Base-by-base conservation (phyloP, 2,113 vertebrate species). In the Etia nguti region DNA sequence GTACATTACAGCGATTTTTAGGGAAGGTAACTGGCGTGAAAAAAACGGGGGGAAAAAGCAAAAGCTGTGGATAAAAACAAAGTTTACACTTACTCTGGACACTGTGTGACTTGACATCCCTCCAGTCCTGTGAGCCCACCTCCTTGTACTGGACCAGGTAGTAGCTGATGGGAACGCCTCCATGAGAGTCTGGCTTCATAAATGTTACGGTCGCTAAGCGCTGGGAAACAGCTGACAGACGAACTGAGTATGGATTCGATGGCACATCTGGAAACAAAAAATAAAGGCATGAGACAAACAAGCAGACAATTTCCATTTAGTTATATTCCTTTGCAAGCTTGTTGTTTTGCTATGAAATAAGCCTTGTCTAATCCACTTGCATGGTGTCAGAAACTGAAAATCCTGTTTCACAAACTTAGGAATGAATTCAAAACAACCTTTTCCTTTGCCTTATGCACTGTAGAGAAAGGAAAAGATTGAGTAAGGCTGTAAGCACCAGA, bases 101-200 rank as follows among this genome's bases (percentile, higher is more conserved):
- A 92, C 98, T 98, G 95, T 98, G 97, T n/a, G 99, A 99, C 92
- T 92, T 97, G 81, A 98, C 97, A 89, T 98, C 97, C 96, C 97
- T 99, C 99, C 98, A 99, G 41, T 97, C 98, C 90, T 97, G 97
- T 6, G 97, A 97, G 36, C 97, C 90, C 43, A 97, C 94, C 88
- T 99, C 98, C 93, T 98, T 99, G 89, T 98, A 97, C 95, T 98
- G 97, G 90, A 99, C 97, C 96, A 98, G 97, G 92, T 99, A 99
- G 93, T 98, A 98, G 93, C 98, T 97, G 88, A 99, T 99, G 75
- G 99, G 99, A 2, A 99, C 98, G 0, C 99, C 99, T 4, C 99
- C 99, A 12, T 99, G 99, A 2, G 98, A 99, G 86, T 99, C 98
- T 0, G 99, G 99, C 86, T 98, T 99, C 88, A 96, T 97, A 96